Evolutionary conservation across 2,113 vertebrate genomes (phyloP).

Genomic region (Todiramphus chloris): DNA sequence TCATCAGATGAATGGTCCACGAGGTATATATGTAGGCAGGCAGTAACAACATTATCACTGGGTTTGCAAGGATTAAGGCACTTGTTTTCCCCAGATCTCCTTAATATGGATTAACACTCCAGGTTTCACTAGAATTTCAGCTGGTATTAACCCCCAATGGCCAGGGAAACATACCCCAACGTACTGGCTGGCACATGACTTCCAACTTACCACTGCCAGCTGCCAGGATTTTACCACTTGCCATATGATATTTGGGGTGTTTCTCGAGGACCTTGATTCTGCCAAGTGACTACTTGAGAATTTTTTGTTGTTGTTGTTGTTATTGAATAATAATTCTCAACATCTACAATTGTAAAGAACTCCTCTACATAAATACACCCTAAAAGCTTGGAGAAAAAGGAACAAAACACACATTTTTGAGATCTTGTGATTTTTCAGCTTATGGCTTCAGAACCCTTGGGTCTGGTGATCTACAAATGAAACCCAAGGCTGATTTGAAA

Average conservation of each 20-base stretch:
- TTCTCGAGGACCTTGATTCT: background rate
- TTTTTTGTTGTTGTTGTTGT: background rate
- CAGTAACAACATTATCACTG: background rate
- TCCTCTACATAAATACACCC: background rate
- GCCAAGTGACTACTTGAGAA: background rate
- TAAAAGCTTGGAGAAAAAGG: background rate
- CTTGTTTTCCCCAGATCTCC: conserved; percentile 11
- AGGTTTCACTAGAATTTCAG: conserved; percentile 21
- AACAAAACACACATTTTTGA: background rate
- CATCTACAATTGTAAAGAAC: background rate
- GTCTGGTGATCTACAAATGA: background rate
- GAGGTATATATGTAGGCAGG: background rate
- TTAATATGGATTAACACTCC: conserved; percentile 23
- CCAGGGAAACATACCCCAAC: background rate
- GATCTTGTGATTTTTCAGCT: background rate
- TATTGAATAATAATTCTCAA: background rate
- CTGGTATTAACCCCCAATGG: background rate
- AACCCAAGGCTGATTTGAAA: background rate
- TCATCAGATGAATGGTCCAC: background rate
- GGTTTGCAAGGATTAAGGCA: background rate
- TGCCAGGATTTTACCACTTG: background rate
- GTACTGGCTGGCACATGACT: background rate
- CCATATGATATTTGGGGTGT: background rate
- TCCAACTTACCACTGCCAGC: background rate
- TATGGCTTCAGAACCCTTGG: background rate